Evolutionary conservation across 2,888 invertebrate genomes (phyloP).

Genomic region (Drosophila cognata): DNA sequence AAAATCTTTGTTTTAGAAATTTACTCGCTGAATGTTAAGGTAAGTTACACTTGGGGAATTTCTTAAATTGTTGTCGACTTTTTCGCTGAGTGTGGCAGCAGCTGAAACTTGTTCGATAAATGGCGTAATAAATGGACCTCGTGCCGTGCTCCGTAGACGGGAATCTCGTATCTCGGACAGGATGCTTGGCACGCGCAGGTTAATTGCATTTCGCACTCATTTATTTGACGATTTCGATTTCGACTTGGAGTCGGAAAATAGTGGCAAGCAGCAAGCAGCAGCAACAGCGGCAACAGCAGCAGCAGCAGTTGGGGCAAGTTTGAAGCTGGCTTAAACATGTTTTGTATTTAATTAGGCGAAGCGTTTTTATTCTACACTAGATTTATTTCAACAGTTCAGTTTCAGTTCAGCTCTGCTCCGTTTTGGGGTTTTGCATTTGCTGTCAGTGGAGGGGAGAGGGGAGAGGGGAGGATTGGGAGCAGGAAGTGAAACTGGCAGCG

Average conservation of each 20-base stretch:
- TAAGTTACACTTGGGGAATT: not conserved
- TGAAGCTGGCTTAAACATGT: conserved; percentile 46
- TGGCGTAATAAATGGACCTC: conserved; percentile 61
- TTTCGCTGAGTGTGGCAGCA: conserved; percentile 2
- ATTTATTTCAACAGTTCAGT: conserved; percentile 50
- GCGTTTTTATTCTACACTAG: conserved; percentile 42
- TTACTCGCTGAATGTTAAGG: not conserved
- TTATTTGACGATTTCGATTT: conserved; percentile 60
- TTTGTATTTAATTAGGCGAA: conserved; percentile 62
- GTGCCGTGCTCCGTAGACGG: conserved; percentile 19
- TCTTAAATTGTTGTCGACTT: not conserved
- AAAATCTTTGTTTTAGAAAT: not conserved
- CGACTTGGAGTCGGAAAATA: not conserved
- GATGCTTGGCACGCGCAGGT: conserved; percentile 72
- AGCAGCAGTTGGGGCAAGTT: not conserved
- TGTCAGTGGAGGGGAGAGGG: conserved; percentile 12
- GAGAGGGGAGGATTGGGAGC: conserved; percentile 3
- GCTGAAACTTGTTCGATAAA: conserved; percentile 62
- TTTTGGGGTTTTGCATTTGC: not conserved
- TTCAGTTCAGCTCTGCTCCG: not conserved
- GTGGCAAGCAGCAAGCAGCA: not conserved
- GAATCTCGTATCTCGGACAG: conserved; percentile 25
- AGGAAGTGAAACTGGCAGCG: conserved; percentile 40
- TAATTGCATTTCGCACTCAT: conserved; percentile 75
- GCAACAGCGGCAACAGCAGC: not conserved